phyloP scores from a whole-genome alignment of 2,888 invertebrate species.

The Gastrophysa polygoni region DNA sequence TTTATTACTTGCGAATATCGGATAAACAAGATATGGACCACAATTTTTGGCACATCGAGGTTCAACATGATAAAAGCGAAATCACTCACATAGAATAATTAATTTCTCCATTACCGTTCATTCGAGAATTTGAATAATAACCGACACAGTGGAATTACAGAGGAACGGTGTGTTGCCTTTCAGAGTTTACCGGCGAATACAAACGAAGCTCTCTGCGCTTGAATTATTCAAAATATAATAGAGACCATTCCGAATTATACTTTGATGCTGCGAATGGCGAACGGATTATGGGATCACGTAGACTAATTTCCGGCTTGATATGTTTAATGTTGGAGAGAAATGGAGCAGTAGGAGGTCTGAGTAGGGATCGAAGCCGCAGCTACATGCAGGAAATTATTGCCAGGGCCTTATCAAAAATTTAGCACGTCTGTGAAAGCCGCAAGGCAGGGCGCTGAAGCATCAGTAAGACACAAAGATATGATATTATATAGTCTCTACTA shows the following conservation, averaged over 20 bases:
- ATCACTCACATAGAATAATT: conserved; percentile 22
- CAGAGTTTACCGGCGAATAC: conserved; percentile 13
- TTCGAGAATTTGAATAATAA: conserved; percentile 34
- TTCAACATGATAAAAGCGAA: conserved; percentile 2
- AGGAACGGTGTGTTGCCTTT: conserved; percentile 30
- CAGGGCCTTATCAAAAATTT: conserved; percentile 25
- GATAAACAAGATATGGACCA: too few relatives aligned
- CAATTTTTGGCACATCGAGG: not conserved
- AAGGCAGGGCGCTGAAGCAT: too few relatives aligned
- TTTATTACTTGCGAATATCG: too few relatives aligned
- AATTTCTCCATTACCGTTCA: conserved; percentile 27
- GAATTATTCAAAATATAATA: conserved; percentile 39
- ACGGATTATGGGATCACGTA: conserved; percentile 46
- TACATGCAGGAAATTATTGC: conserved; percentile 29
- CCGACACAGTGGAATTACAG: conserved; percentile 23
- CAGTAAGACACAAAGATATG: too few relatives aligned
- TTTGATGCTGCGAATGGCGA: conserved; percentile 35
- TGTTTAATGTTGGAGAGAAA: conserved; percentile 42
- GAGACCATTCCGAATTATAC: conserved; percentile 35
- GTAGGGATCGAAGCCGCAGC: conserved; percentile 12
- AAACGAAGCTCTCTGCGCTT: conserved; percentile 19
- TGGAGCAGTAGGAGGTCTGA: conserved; percentile 20
- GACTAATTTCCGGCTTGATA: conserved; percentile 49
- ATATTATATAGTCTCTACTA: too few relatives aligned
- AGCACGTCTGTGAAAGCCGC: conserved; percentile 13